Base-by-base conservation (phyloP, 2,888 invertebrate genomes). In the Tenthredo amoena region DNA sequence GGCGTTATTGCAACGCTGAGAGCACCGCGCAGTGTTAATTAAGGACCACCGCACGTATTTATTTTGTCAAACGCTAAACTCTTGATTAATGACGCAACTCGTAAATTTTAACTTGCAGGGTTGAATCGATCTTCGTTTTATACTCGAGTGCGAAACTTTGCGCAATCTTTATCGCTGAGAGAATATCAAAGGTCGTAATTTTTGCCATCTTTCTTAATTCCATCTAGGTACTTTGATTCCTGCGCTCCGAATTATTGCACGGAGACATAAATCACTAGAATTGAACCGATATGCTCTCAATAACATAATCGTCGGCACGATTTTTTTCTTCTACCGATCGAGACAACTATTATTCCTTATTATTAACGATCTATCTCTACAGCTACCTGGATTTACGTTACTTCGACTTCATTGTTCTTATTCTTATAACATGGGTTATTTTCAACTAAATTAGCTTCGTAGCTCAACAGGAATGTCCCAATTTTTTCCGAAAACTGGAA, bases 51-150 rank as follows among this genome's bases (percentile, higher is more conserved):
- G 55, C 84, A 85, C 87, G 84, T 88, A 88, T 88, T 87, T 87
- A 87, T 87, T 87, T 87, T 87, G 88, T 89, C 88, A 87, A 87
- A 88, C 87, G 87, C 87, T 88, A 88, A 85, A 86, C 85, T 87
- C 82, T 85, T 88, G 88, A 88, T 88, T 89, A 87, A 88, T 85
- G 87, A 86, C 65, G 86, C 84, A 10, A 40, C 81, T 81, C 34
- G 87, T 89, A 87, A 88, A 89, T 89, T 87, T 79, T 47, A 65
- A 81, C 37, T n/a, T 10, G 81, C 74, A 55, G 37, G 40, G 65
- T 37, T 15, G 31, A 37, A 40, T 81, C 37, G 81, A 65, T 40
- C 55, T 34, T 62, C 21, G 10, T 43, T 81, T 77, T 50, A 55
- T 55, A 77, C 9, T 31, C 7, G 12, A 18, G 31, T n/a, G 18